Base-by-base conservation (phyloP, 2,113 vertebrate species). In the Stercorarius parasiticus region DNA sequence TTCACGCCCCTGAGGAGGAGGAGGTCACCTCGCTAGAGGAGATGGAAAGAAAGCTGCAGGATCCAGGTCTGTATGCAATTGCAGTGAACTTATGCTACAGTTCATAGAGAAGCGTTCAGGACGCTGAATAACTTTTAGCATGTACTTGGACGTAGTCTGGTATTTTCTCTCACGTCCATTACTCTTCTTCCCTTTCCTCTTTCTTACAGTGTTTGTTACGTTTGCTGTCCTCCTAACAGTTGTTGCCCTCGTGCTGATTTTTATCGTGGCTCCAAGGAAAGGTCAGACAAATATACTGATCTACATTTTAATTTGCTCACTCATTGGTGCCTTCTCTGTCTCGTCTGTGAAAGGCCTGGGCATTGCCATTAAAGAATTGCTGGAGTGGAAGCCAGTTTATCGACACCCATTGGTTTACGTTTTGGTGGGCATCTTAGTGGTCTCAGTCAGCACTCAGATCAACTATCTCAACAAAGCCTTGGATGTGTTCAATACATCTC, bases 401-500 rank as follows among this genome's bases (percentile, higher is more conserved):
- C 97, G 9, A 62, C 93, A 98, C 47, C 98, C 98, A 0, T 47
- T 98, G 76, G 77, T 98, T 90, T 99, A 98, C 20, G 2, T 98
- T 90, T 91, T 99, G 90, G 59, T 98, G 83, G 93, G 78, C 7
- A 25, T 82, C 23, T 95, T 99, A 34, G 69, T 97, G 38, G 50
- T 98, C 11, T 98, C 98, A 7, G 96, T 98, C 66, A 95, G 94
- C 23, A 98, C 96, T 29, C 98, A 99, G 96, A 98, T 99, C 78
- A 98, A 96, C 95, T 99, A 99, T 84, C 98, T 99, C 96, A 99
- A 99, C 97, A 99, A 98, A 96, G 98, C 98, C 0, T 62, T 99
- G 94, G 98, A 99, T 4, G 53, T 97, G 21, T 99, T 99, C 77
- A 98, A 98, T 78, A 98, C 98, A 0, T 98, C 98, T 64, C 91